These are phyloP conservation scores for Microctonus hyperodae DNA, from an alignment of 2,888 invertebrate species.

Conservation along the genomic window DNA sequence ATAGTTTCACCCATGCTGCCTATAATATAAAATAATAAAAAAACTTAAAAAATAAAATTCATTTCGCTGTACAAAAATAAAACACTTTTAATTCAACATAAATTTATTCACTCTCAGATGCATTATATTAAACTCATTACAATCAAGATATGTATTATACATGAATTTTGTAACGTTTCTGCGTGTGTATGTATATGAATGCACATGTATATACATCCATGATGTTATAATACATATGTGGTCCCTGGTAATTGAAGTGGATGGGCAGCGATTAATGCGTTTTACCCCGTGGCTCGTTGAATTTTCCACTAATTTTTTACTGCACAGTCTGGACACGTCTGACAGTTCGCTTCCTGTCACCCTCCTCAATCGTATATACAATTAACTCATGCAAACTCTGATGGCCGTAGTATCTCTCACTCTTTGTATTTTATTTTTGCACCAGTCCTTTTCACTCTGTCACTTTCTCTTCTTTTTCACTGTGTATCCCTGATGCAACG, in stretches of 20 bases:
- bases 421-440: not conserved
- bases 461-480: not conserved
- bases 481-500: not conserved
- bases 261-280: constrained; percentile 32
- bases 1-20: too few species aligned
- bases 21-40: too few species aligned
- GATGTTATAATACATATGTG: not conserved
- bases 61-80: too few species aligned
- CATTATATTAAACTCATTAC: too few species aligned
- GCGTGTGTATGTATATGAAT: too few species aligned
- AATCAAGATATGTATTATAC: too few species aligned
- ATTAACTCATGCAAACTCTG: not conserved
- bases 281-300: constrained; percentile 34
- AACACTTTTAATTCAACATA: too few species aligned
- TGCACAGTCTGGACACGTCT: constrained; percentile 33
- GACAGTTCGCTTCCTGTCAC: constrained; percentile 33
- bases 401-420: not conserved
- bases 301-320: constrained; percentile 39
- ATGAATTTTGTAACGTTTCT: too few species aligned
- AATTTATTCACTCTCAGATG: too few species aligned
- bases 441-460: not conserved
- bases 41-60: too few species aligned
- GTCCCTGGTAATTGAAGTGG: constrained; percentile 17
- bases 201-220: too few species aligned
- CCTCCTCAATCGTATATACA: constrained; percentile 8